Base-by-base conservation (phyloP, 2,797 vertebrate species). In the Enteromius argenteus region DNA sequence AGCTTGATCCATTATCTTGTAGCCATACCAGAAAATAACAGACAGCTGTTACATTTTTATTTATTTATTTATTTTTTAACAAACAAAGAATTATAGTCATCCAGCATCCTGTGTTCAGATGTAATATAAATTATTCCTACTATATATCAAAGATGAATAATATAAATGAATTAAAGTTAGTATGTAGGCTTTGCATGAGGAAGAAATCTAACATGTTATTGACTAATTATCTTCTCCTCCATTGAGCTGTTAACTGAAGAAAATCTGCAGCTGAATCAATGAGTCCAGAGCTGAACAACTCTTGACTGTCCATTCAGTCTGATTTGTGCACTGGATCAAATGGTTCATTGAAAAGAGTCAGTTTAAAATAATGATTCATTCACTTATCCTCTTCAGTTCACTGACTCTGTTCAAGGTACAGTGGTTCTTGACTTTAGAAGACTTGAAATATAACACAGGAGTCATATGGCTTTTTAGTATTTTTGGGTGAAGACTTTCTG, bases 1-100 rank as follows among this genome's bases (percentile, higher is more conserved):
- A 69, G 49, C 62, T 58, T 56, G 37, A 69, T 84, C 49, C 64
- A 69, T 58, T 68, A 77, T 69, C 32, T 84, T 58, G 21, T 23
- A 32, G 19, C 19, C n/a, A 32, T 49, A 71, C 37, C 27, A 21
- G 27, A 37, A 66, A 53, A 80, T 37, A 39, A 64, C 27, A 64
- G 37, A 64, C 56, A 72, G 51, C 35, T 53, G 23, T 46, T 81
- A 72, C 32, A 15, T 60, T 1, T 58, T 19, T 44, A 11, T 42
- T 7, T 19, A 32, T 23, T 71, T 35, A 35, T 35, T 35, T 37
- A 37, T 39, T 39, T 39, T 42, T 5, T 11, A n/a, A 30, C n/a
- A 64, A 60, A 58, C 39, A 46, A 60, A 81, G 19, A 56, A 14
- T 23, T 8, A 30, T 13, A 44, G 23, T 21, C 53, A 23, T 27